These are phyloP conservation scores for Haliclystus octoradiatus DNA, from an alignment of 30 jellyfish, hydroid and myxozoan genomes.

Conservation along the genomic window DNA sequence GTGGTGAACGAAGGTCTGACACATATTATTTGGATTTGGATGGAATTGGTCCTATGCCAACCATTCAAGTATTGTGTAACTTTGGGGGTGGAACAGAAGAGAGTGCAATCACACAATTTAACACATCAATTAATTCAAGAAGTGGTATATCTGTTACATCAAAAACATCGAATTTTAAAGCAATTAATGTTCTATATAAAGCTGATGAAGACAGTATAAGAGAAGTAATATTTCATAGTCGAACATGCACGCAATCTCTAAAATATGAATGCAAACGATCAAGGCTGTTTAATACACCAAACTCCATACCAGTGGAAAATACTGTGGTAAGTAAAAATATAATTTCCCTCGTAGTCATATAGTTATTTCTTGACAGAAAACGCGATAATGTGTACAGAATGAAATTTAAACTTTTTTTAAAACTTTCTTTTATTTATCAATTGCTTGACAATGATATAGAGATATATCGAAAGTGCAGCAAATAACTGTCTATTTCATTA, in stretches of 20 bases:
- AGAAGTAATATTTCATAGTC: conserved; percentile 57
- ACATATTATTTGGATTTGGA: conserved; percentile 84
- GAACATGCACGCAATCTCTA: conserved; percentile 50
- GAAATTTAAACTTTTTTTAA: too few relatives aligned
- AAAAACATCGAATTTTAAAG: conserved; percentile 43
- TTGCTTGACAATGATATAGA: too few relatives aligned
- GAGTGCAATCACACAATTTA: conserved; percentile 75
- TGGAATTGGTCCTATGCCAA: conserved; percentile 88
- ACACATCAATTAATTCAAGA: conserved; percentile 49
- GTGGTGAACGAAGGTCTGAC: conserved; percentile 74
- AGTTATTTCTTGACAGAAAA: too few relatives aligned
- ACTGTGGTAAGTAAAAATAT: too few relatives aligned
- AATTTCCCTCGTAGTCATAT: too few relatives aligned
- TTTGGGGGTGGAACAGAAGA: conserved; percentile 71
- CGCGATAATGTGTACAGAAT: too few relatives aligned
- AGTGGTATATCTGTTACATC: conserved; percentile 34
- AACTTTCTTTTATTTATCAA: too few relatives aligned
- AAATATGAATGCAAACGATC: conserved; percentile 75
- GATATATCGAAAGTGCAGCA: too few relatives aligned
- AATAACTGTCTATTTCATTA: too few relatives aligned
- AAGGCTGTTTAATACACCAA: conserved; percentile 68
- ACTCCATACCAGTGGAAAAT: not conserved
- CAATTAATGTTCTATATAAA: conserved; percentile 45
- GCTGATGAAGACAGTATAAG: conserved; percentile 86
- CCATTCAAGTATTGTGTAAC: conserved; percentile 80